Evolutionary conservation across 2,797 vertebrate genomes (phyloP), one percentile per base, ranked within the genome.

Genomic region (Salmo trutta): DNA sequence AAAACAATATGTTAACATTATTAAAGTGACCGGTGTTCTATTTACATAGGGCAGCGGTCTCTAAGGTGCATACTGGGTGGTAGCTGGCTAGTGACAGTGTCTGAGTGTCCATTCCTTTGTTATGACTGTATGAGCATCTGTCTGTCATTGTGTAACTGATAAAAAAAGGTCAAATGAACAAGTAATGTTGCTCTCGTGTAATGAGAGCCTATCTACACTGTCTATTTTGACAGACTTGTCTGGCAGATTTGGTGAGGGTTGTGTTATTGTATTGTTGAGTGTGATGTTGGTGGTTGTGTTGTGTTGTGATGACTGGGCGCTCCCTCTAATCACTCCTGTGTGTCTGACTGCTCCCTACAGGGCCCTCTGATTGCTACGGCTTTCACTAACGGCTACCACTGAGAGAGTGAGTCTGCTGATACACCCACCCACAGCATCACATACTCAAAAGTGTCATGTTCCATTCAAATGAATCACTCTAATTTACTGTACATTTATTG

Each of bases 361-460:
- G 98, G 98, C 82, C 98, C 97, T 82, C 95, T 99, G 96, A 99
- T 99, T 88, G 98, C 98, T 89, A 99, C 98, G 87, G 98, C 98
- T 88, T 99, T 99, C 91, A 99, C 98, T 91, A 99, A 99, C 80
- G 98, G 98, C 90, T 99, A 99, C 92, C 98, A 99, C 94, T 99
- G 96, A 99, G 94, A 92, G 89, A 85, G 96, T 96, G 89, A 96
- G 95, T 87, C 52, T 47, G 7, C 52, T 74, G 27, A 33, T 76
- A 24, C 59, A 6, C 31, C 64, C 41, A 47, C 41, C 10, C 2
- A 47, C 10, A 47, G 41, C 2, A 47, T 41, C 41, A 41, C 8
- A 41, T 47, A 14, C 41, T 47, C 41, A 47, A 3, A 47, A 47
- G 41, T 16, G 12, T 41, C 75, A 24, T 59, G 59, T 54, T n/a